Evolutionary conservation across 2,113 vertebrate species (phyloP).

Genomic region (Salvelinus alpinus): DNA sequence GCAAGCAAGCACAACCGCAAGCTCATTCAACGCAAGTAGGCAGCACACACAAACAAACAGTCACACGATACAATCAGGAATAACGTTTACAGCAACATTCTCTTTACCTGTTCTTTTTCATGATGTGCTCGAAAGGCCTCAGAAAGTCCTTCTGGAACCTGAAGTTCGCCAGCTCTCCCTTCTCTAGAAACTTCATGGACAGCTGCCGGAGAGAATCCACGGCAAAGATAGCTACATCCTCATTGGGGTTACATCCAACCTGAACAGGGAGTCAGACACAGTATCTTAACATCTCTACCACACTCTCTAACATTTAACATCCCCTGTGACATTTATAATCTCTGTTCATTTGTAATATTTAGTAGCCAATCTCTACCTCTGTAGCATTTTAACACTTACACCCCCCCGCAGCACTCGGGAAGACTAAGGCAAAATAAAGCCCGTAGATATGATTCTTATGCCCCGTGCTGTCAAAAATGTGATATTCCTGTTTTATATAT

Average conservation of each 20-base stretch:
- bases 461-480: background rate
- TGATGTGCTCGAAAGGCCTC: constrained; percentile 98
- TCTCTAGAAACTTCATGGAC: constrained; percentile 99
- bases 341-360: background rate
- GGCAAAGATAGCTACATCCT: constrained; percentile 97
- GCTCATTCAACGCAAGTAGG: background rate
- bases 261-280: constrained; percentile 42
- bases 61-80: no score
- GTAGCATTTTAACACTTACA: background rate
- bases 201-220: constrained; percentile 97
- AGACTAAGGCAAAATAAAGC: no score
- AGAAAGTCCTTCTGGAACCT: constrained; percentile 99
- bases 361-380: background rate
- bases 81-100: no score
- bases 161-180: constrained; percentile 97
- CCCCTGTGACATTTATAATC: background rate
- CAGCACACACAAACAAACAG: constrained; percentile 58
- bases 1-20: background rate
- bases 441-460: background rate
- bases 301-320: background rate
- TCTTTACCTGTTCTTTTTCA: constrained; percentile 95
- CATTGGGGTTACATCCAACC: constrained; percentile 98
- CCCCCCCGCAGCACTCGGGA: background rate
- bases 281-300: background rate
- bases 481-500: no score